Evolutionary conservation across 2,888 invertebrate genomes (phyloP).

Genomic region (Cybosia mesomella): DNA sequence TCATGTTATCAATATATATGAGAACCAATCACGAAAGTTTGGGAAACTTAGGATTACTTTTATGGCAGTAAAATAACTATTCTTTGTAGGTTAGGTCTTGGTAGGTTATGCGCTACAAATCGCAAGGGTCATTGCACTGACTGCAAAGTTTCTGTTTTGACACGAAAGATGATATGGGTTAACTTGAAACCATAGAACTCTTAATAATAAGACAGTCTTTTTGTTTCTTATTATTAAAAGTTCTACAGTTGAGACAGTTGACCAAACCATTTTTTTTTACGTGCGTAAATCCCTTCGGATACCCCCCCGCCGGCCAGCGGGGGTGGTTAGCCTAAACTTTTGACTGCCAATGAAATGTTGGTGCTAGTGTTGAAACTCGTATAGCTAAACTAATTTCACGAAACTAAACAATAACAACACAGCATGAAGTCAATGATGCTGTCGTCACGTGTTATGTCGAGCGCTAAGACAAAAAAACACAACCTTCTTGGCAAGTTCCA

Average conservation of each 20-base stretch:
- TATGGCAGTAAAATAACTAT: background rate
- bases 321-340: background rate
- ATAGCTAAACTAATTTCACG: conserved; percentile 2
- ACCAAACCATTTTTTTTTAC: too few relatives aligned
- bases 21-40: background rate
- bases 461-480: background rate
- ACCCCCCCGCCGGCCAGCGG: too few relatives aligned
- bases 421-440: conserved; percentile 11
- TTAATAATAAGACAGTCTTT: too few relatives aligned
- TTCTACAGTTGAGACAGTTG: too few relatives aligned
- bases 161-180: background rate
- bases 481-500: conserved; percentile 14
- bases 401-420: conserved; percentile 5
- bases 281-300: too few relatives aligned
- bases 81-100: background rate
- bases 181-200: too few relatives aligned
- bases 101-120: background rate
- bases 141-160: conserved; percentile 28
- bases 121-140: conserved; percentile 3
- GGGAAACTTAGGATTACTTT: background rate
- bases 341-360: background rate
- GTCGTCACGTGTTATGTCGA: conserved; percentile 22
- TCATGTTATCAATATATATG: too few relatives aligned
- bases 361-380: background rate
- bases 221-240: too few relatives aligned